Conservation (phyloP, 2,888 invertebrate genomes). For the Orthosia gothica region DNA sequence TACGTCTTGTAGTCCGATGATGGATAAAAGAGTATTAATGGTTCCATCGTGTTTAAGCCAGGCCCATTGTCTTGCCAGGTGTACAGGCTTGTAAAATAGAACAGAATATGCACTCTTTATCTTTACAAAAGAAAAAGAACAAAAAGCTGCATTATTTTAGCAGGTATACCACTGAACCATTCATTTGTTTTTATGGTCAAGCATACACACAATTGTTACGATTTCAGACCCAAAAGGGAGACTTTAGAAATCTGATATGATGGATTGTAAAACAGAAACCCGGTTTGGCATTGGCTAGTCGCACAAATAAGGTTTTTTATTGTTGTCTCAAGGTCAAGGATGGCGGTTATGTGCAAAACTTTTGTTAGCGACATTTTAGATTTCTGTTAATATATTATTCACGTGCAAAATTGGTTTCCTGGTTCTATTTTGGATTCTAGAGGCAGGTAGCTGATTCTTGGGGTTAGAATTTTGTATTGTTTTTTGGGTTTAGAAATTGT, state of each 20-base stretch:
- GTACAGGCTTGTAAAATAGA: not conserved
- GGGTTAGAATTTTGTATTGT: too few species aligned
- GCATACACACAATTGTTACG: not conserved
- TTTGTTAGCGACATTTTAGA: conserved; percentile 27
- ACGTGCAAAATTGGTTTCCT: conserved; percentile 26
- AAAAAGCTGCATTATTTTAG: not conserved
- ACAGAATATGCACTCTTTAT: not conserved
- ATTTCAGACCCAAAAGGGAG: conserved; percentile 20
- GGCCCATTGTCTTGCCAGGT: not conserved
- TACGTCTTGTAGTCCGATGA: too few species aligned
- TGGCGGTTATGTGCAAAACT: conserved; percentile 46
- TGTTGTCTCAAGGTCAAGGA: conserved; percentile 59
- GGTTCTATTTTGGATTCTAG: conserved; percentile 6
- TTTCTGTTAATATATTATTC: conserved; percentile 18
- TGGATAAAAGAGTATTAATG: not conserved
- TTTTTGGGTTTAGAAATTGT: not conserved
- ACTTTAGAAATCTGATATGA: conserved; percentile 51
- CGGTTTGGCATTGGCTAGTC: conserved; percentile 41
- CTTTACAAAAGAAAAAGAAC: not conserved
- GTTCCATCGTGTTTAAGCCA: not conserved
- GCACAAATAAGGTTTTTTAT: conserved; percentile 64
- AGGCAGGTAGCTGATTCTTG: not conserved
- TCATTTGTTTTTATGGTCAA: not conserved
- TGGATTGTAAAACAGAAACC: conserved; percentile 47
- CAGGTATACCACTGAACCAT: not conserved